phyloP scores from a whole-genome alignment of 2,113 vertebrate species.

The Emydura subglobosa region DNA sequence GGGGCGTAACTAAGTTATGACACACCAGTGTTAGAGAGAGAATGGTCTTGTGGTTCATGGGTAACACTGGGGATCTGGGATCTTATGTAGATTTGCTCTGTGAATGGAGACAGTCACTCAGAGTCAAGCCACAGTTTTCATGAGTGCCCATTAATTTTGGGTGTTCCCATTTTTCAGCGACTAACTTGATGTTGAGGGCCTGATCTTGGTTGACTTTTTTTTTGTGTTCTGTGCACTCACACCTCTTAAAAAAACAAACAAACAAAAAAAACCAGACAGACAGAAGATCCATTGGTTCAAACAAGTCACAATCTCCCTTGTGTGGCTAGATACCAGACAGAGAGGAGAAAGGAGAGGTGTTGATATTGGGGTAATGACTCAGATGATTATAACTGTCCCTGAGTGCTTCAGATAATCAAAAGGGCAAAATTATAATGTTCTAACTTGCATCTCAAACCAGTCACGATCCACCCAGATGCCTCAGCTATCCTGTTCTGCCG shows the following conservation, averaged over 20 bases:
- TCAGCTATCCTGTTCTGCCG: background rate
- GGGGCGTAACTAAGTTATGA: background rate
- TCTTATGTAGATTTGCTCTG: background rate
- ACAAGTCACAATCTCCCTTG: background rate
- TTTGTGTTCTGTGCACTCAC: background rate
- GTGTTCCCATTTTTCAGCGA: background rate
- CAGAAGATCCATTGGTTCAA: background rate
- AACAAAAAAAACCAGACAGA: background rate
- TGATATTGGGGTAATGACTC: background rate
- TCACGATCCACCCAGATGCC: background rate
- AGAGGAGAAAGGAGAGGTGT: background rate
- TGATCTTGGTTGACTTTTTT: background rate
- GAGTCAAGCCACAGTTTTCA: background rate
- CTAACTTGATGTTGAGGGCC: background rate
- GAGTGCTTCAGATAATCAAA: background rate
- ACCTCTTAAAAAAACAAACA: too few relatives aligned
- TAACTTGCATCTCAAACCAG: background rate
- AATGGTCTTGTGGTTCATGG: background rate
- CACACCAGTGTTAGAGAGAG: background rate
- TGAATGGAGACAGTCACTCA: background rate
- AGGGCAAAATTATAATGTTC: background rate
- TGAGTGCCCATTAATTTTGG: background rate
- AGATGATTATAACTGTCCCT: rapidly evolving
- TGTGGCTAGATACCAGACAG: background rate
- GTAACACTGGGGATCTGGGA: background rate